A percentile compares a stretch with the other conserved stretches of the same genome.
Conservation (phyloP, 2,888 invertebrate species). For the Hoplodrina ambigua region DNA sequence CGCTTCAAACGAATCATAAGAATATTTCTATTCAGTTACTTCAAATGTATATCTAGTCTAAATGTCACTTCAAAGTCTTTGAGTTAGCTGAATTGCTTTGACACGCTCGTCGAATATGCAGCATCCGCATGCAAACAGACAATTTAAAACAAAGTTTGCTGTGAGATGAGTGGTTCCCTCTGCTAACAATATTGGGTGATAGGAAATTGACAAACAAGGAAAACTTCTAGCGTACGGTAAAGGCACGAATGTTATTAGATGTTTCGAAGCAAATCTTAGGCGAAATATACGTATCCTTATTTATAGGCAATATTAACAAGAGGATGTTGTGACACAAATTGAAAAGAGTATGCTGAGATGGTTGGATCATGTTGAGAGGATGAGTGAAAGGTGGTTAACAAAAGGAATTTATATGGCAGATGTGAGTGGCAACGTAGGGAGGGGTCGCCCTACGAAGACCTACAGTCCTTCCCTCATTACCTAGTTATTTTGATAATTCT, state of each 20-base stretch:
- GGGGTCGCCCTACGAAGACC: no score
- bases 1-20: background rate
- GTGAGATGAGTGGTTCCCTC: slow-evolving; percentile 14
- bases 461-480: no score
- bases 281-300: background rate
- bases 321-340: no score
- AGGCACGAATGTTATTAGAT: slow-evolving; percentile 8
- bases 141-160: slow-evolving; percentile 45
- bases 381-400: no score
- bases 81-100: slow-evolving; percentile 9
- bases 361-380: no score
- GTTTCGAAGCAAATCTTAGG: background rate
- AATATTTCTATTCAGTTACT: background rate
- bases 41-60: background rate
- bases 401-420: no score
- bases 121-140: slow-evolving; percentile 8
- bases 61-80: slow-evolving; percentile 17
- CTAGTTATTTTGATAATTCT: no score
- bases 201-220: slow-evolving; percentile 32
- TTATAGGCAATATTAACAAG: no score
- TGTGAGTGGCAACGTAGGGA: no score
- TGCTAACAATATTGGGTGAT: slow-evolving; percentile 25
- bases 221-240: slow-evolving; percentile 14
- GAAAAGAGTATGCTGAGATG: no score
- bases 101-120: slow-evolving; percentile 26